Evolutionary conservation across 2,888 invertebrate genomes (phyloP).

Genomic region (Drosophila meridionalis): DNA sequence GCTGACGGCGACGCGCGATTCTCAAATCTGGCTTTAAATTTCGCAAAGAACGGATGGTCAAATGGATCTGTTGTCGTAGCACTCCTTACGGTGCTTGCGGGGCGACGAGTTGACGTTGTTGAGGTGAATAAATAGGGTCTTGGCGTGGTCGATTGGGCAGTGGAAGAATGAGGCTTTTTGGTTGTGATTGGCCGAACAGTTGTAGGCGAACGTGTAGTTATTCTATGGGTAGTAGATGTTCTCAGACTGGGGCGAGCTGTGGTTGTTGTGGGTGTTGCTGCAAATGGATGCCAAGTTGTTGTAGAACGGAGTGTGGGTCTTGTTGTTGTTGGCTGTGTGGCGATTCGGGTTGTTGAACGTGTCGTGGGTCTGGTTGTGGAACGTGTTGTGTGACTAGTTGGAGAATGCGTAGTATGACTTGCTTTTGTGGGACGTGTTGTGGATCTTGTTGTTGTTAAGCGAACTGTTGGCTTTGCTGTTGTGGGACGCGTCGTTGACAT

Average conservation of each 20-base stretch:
- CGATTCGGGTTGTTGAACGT: conserved; percentile 13
- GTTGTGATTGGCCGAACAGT: conserved; percentile 1
- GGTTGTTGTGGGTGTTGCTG: conserved; percentile 15
- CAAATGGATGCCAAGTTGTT: conserved; percentile 13
- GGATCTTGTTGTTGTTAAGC: conserved; percentile 16
- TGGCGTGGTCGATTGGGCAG: conserved; percentile 52
- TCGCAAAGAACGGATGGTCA: conserved; percentile 65
- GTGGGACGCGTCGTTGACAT: conserved; percentile 9
- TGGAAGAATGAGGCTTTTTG: conserved; percentile 1
- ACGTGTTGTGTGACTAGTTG: background rate
- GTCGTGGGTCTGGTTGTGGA: conserved; percentile 9
- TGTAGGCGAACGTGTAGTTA: conserved; percentile 8
- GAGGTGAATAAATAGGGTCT: conserved; percentile 64
- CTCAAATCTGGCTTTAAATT: conserved; percentile 53
- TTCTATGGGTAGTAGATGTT: conserved; percentile 5
- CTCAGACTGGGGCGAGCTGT: conserved; percentile 2
- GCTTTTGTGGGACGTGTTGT: conserved; percentile 12
- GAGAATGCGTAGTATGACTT: conserved; percentile 3
- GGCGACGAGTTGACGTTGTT: conserved; percentile 27
- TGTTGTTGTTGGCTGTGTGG: conserved; percentile 3
- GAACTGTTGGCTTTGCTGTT: conserved; percentile 18
- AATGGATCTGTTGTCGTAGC: conserved; percentile 48
- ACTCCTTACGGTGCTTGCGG: conserved; percentile 34
- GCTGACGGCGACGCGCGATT: background rate
- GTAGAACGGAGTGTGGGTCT: conserved; percentile 25